These are phyloP conservation scores for Phaonia tiefii DNA, from an alignment of 2,888 invertebrate genomes.

Conservation along the genomic window DNA sequence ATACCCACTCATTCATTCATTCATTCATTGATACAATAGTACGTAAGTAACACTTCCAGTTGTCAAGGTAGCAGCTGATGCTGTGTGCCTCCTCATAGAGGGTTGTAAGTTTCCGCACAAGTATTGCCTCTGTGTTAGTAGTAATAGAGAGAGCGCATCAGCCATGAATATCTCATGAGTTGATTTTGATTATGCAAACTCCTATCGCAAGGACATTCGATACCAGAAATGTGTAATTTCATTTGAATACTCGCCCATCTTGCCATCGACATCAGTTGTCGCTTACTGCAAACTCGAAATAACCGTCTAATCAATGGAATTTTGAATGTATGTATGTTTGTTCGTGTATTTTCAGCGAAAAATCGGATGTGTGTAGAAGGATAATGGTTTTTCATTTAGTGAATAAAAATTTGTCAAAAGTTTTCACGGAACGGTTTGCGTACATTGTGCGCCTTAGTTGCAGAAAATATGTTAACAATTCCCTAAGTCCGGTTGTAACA, in stretches of 20 bases:
- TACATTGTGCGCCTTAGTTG: too few relatives aligned
- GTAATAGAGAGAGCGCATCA: constrained; percentile 32
- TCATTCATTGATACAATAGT: constrained; percentile 53
- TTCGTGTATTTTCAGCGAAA: neutral
- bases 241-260: constrained; percentile 52
- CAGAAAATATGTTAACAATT: too few relatives aligned
- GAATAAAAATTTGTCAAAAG: too few relatives aligned
- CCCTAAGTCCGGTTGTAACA: too few relatives aligned
- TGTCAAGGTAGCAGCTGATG: constrained; percentile 66
- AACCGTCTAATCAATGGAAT: constrained; percentile 41
- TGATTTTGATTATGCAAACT: constrained; percentile 32
- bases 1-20: constrained; percentile 27
- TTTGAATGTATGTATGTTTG: constrained; percentile 4
- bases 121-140: constrained; percentile 14
- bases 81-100: constrained; percentile 30
- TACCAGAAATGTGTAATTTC: constrained; percentile 54
- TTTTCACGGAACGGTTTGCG: too few relatives aligned
- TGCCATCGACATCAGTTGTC: constrained; percentile 42
- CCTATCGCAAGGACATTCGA: neutral
- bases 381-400: too few relatives aligned
- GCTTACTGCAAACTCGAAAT: constrained; percentile 1
- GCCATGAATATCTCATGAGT: constrained; percentile 52
- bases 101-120: constrained; percentile 43
- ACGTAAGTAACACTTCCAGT: constrained; percentile 36
- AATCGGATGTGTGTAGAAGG: too few relatives aligned